Percentiles rank a stretch among this genome's conserved stretches.
Evolutionary conservation across 2,797 vertebrate species (phyloP).

Genomic region (Morelia viridis): DNA sequence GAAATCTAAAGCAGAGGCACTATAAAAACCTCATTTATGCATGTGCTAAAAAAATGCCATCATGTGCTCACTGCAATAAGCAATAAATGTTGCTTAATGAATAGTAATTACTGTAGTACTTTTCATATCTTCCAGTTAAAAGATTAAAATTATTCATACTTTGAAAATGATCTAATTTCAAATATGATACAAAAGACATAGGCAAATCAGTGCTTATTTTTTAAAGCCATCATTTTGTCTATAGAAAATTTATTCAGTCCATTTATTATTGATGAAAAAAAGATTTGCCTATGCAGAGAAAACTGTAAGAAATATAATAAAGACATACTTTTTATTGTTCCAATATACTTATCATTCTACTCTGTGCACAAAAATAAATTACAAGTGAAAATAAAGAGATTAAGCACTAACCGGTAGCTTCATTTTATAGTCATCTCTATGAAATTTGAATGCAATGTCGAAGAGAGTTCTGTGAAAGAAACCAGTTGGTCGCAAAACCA

Average conservation of each 20-base stretch:
- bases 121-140: background rate
- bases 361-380: conserved; percentile 6
- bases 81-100: background rate
- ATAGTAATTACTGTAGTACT: background rate
- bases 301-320: background rate
- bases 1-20: background rate
- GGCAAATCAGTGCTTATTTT: background rate
- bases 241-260: background rate
- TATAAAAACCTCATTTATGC: background rate
- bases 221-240: background rate
- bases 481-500: conserved; percentile 89
- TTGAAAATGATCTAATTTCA: background rate
- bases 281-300: background rate
- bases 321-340: background rate
- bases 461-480: conserved; percentile 89
- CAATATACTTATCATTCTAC: background rate
- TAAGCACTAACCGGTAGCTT: conserved; percentile 89
- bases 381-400: conserved; percentile 28
- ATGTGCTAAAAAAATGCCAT: background rate
- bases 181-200: background rate
- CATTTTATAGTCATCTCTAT: conserved; percentile 98
- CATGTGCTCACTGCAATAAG: background rate
- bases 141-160: background rate
- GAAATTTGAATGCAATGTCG: conserved; percentile 91
- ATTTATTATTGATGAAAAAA: background rate